Percentiles rank a stretch among this genome's conserved stretches.
phyloP scores from a whole-genome alignment of 2,888 invertebrate genomes.

The Polydesmus complanatus region DNA sequence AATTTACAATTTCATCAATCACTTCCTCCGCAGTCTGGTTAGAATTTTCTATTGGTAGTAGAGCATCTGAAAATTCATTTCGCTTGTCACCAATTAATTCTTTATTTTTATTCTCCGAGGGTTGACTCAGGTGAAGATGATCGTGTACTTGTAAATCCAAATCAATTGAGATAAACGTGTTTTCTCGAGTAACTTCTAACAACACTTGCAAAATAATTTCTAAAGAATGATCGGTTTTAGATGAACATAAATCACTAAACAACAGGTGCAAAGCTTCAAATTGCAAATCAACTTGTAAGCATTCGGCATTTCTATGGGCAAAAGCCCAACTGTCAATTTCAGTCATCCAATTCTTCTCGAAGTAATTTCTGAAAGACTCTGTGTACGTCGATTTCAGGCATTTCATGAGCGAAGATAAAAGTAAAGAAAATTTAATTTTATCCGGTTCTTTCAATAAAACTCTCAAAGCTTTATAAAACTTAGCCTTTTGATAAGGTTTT shows the following conservation, averaged over 20 bases:
- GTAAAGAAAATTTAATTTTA: neutral
- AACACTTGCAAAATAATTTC: neutral
- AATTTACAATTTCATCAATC: too few relatives aligned
- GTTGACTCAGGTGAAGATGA: too few relatives aligned
- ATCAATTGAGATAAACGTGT: too few relatives aligned
- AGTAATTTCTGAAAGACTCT: neutral
- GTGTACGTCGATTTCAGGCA: neutral
- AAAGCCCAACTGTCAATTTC: constrained; percentile 5
- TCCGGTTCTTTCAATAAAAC: constrained; percentile 1
- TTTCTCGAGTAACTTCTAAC: neutral
- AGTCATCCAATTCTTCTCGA: neutral
- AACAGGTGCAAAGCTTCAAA: neutral
- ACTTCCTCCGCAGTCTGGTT: too few relatives aligned
- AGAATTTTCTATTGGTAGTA: too few relatives aligned
- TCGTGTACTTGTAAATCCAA: too few relatives aligned
- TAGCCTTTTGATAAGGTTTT: constrained; percentile 6
- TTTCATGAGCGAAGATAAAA: constrained; percentile 1
- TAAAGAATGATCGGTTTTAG: too few relatives aligned
- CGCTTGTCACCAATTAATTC: too few relatives aligned
- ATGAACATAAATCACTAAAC: neutral
- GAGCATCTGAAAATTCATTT: too few relatives aligned
- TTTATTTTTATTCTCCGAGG: too few relatives aligned
- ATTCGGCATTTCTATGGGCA: neutral
- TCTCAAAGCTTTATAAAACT: constrained; percentile 4
- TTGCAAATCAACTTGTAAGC: neutral